Conservation (phyloP, 2,888 invertebrate genomes). For the Dynastes hyllus region DNA sequence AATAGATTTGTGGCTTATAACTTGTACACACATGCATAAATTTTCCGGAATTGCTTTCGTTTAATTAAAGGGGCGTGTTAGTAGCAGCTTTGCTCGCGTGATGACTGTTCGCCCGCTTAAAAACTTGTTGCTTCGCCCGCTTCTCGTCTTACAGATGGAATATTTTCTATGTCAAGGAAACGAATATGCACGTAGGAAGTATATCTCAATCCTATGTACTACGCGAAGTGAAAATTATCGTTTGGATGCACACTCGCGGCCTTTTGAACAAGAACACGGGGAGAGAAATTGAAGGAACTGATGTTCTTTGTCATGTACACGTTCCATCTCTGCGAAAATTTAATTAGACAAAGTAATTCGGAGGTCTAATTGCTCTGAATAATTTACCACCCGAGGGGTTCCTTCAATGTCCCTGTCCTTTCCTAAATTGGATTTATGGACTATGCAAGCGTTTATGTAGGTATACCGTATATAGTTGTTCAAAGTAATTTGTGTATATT, state of each 20-base stretch:
- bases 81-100: not conserved
- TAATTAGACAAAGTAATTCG: slow-evolving; percentile 1
- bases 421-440: not conserved
- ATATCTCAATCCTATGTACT: not conserved
- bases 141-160: not conserved
- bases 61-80: slow-evolving; percentile 14
- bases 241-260: not conserved
- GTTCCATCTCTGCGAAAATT: slow-evolving; percentile 4
- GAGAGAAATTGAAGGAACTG: not conserved
- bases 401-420: not conserved
- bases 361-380: slow-evolving; percentile 9
- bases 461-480: not conserved
- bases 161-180: slow-evolving; percentile 10
- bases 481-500: not conserved
- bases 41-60: slow-evolving; percentile 2
- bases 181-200: not conserved
- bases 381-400: not conserved
- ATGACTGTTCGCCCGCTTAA: not conserved
- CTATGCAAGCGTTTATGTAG: not conserved
- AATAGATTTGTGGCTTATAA: too few species aligned
- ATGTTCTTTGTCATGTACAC: not conserved
- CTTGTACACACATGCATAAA: too few species aligned
- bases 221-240: slow-evolving; percentile 16
- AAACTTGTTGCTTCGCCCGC: slow-evolving; percentile 24
- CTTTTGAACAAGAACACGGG: not conserved